Base-by-base conservation (phyloP, 1,140 invertebrate genomes). In the Megathymus violae region DNA sequence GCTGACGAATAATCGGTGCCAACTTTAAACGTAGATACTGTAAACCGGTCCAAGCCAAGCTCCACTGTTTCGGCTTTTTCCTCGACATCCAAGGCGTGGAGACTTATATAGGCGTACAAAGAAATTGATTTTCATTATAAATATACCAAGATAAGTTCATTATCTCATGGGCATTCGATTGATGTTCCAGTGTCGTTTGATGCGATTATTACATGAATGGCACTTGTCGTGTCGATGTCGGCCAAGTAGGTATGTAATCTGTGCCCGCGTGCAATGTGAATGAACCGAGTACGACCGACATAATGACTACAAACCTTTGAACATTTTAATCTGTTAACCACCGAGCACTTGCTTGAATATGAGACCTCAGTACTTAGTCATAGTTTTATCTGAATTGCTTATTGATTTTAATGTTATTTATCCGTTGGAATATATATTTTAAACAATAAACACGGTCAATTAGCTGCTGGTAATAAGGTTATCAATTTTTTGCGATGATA, bases 221-320 rank as follows among this genome's bases (percentile, higher is more conserved):
- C 62, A 14, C 22, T n/a, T 41, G 6, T 13, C 56, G 34, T 44
- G 52, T 67, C 34, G 58, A 50, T 65, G 62, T 22, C 19, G 5
- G 19, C 5, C 5, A 22, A n/a, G n/a, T n/a, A 5, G 2, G 19
- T 22, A 22, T 22, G 19, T 22, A 22, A 22, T 22, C 19, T 22
- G 19, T 22, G 19, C 5, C 56, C 41, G 64, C 60, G 51, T 58
- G 43, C 59, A 70, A 70, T 72, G 74, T 80, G 72, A 76, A 80
- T 76, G 78, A 78, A 76, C 71, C 64, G 67, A 56, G 46, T 62
- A 51, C 47, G 40, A 47, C n/a, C 38, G 71, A 74, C 70, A 69
- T 75, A 64, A 69, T 63, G 60, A 66, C 64, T 58, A 10, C 27
- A 31, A 34, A 50, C 47, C 47, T 50, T 50, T 50, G 47, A 17